Evolutionary conservation across 2,888 invertebrate species (phyloP).

Genomic region (Disparrhopalites patrizii): DNA sequence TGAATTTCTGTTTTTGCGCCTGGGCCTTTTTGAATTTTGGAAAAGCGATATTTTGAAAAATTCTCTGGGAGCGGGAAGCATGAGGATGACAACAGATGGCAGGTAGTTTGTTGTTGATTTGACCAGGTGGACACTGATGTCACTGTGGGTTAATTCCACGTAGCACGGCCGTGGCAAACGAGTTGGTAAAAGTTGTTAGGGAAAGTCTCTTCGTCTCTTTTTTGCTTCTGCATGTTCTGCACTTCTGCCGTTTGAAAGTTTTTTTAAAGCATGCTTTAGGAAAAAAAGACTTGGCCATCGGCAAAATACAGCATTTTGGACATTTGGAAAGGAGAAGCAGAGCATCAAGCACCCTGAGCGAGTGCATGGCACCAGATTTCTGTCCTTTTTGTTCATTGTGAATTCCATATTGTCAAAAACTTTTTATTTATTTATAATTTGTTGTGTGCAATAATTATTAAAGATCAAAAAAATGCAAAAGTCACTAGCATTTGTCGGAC

Average conservation of each 20-base stretch:
- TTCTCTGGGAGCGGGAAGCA: too few species aligned
- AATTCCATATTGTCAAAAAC: conserved; percentile 9
- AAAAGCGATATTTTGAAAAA: too few species aligned
- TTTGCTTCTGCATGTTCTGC: too few species aligned
- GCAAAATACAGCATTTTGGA: too few species aligned
- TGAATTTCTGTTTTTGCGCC: too few species aligned
- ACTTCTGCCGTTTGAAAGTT: neutral
- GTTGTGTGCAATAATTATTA: neutral
- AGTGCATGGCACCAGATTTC: too few species aligned
- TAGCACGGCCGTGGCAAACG: conserved; percentile 16
- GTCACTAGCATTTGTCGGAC: conserved; percentile 14
- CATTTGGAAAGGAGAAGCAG: too few species aligned
- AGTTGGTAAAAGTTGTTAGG: neutral
- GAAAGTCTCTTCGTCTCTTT: neutral
- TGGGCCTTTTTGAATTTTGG: too few species aligned
- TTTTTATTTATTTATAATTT: neutral
- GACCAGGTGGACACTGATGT: neutral
- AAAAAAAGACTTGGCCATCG: too few species aligned
- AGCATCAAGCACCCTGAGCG: too few species aligned
- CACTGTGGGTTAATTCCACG: conserved; percentile 5
- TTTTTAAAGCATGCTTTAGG: neutral
- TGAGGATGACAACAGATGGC: neutral
- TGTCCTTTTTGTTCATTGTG: too few species aligned
- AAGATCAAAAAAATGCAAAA: conserved; percentile 8
- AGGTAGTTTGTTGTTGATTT: neutral